A percentile compares a stretch with the other conserved stretches of the same genome.
These are phyloP conservation scores for Pao palembangensis DNA, from an alignment of 2,113 vertebrate genomes.

Conservation along the genomic window DNA sequence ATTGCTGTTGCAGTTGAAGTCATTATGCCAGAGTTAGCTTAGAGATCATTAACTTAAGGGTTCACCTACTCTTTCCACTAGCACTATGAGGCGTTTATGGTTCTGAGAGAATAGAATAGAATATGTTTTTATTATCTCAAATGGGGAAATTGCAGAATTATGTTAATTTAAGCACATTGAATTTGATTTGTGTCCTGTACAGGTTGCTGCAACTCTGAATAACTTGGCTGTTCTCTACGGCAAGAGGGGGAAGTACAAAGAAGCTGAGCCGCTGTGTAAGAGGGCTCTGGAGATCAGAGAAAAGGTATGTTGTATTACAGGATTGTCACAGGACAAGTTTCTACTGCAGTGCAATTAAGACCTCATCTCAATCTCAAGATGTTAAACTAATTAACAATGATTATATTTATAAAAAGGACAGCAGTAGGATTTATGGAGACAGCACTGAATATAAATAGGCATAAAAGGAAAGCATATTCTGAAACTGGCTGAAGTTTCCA, in stretches of 20 bases:
- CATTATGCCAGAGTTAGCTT: too few relatives aligned
- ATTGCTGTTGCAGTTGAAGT: too few relatives aligned
- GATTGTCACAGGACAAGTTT: slow-evolving; percentile 1
- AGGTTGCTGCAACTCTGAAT: slow-evolving; percentile 98
- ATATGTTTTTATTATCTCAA: too few relatives aligned
- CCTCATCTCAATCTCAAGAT: slow-evolving; percentile 25
- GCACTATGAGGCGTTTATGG: too few relatives aligned
- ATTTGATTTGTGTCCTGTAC: slow-evolving; percentile 15
- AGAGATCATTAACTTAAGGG: too few relatives aligned
- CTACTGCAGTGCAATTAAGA: slow-evolving; percentile 10
- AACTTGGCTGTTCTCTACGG: slow-evolving; percentile 96
- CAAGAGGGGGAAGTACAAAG: slow-evolving; percentile 97
- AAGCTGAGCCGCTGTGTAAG: slow-evolving; percentile 95
- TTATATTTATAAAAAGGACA: slow-evolving; percentile 12
- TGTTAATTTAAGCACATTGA: too few relatives aligned
- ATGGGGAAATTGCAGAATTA: too few relatives aligned
- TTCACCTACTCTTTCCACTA: too few relatives aligned
- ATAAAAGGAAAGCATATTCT: slow-evolving; percentile 39
- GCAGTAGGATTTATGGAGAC: slow-evolving; percentile 6
- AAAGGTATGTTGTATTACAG: slow-evolving; percentile 78
- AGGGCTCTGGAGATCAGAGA: slow-evolving; percentile 97
- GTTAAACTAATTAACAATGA: slow-evolving; percentile 23
- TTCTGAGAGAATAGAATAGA: too few relatives aligned
- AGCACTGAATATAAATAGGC: slow-evolving; percentile 35
- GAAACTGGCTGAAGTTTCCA: slow-evolving; percentile 34